Conservation (phyloP, 2,797 vertebrate genomes). For the Dallia pectoralis region DNA sequence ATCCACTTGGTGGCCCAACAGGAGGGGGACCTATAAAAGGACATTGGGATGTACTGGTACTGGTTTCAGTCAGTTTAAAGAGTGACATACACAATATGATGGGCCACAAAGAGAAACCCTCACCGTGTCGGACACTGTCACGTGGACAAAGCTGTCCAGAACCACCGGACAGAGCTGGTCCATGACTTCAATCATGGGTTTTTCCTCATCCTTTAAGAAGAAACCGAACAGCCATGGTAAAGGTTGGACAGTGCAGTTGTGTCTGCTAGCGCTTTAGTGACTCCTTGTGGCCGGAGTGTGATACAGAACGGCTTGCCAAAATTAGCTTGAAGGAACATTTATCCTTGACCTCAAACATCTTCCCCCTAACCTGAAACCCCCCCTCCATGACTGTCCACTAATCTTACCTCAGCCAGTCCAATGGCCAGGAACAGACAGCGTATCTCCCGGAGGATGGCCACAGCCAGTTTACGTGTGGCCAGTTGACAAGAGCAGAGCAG, state of each 20-base stretch:
- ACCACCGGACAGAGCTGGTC: conserved; percentile 93
- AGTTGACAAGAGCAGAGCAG: conserved; percentile 94
- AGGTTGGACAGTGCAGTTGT: no score
- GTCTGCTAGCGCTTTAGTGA: no score
- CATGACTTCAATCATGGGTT: conserved; percentile 97
- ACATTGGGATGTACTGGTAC: background rate
- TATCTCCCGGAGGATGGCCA: conserved; percentile 91
- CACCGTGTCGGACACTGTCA: conserved; percentile 91
- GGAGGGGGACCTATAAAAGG: conserved; percentile 75
- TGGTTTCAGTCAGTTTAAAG: conserved; percentile 1
- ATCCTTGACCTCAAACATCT: background rate
- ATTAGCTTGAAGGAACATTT: no score
- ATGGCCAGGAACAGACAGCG: conserved; percentile 87
- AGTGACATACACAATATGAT: background rate
- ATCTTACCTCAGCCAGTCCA: conserved; percentile 89
- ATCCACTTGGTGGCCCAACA: conserved; percentile 87
- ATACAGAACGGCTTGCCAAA: no score
- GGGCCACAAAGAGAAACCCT: conserved; percentile 50
- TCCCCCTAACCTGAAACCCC: background rate
- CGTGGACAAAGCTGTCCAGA: conserved; percentile 91
- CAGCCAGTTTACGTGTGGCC: conserved; percentile 88
- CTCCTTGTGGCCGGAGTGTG: no score
- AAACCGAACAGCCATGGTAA: conserved; percentile 16
- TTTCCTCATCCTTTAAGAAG: conserved; percentile 87
- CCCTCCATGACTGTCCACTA: background rate